A percentile compares a stretch with the other conserved stretches of the same genome.
Conservation (phyloP, 1,140 invertebrate genomes). For the Ylistrum balloti region DNA sequence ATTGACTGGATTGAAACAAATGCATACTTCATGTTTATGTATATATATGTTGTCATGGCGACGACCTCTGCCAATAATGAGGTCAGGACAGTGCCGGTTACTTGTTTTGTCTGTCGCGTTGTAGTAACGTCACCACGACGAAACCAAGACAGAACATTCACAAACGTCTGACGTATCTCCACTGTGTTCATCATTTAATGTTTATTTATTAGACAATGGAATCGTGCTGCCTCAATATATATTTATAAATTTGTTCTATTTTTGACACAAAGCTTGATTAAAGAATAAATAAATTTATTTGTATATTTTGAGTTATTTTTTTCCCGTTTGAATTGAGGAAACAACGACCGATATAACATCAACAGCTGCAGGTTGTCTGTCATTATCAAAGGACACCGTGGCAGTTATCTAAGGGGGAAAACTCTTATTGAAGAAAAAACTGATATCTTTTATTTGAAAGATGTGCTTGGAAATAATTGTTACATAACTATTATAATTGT, state of each 20-base stretch:
- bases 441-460: no score
- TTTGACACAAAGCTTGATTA: not conserved
- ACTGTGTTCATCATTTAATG: slow-evolving; percentile 18
- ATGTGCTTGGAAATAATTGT: no score
- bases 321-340: no score
- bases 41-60: not conserved
- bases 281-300: not conserved
- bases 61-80: slow-evolving; percentile 24
- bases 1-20: not conserved
- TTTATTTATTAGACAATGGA: not conserved
- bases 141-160: not conserved
- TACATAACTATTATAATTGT: no score
- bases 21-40: not conserved
- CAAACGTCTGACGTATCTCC: not conserved
- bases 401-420: no score
- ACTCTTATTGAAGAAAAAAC: no score
- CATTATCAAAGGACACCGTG: no score
- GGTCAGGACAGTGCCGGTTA: not conserved
- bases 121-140: not conserved
- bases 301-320: no score
- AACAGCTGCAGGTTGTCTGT: no score
- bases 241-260: slow-evolving; percentile 36
- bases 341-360: no score
- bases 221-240: not conserved
- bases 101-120: not conserved